These are phyloP conservation scores for Nesometra sesokonis DNA, from an alignment of 35 echinoderm and acorn worm species.

Conservation along the genomic window DNA sequence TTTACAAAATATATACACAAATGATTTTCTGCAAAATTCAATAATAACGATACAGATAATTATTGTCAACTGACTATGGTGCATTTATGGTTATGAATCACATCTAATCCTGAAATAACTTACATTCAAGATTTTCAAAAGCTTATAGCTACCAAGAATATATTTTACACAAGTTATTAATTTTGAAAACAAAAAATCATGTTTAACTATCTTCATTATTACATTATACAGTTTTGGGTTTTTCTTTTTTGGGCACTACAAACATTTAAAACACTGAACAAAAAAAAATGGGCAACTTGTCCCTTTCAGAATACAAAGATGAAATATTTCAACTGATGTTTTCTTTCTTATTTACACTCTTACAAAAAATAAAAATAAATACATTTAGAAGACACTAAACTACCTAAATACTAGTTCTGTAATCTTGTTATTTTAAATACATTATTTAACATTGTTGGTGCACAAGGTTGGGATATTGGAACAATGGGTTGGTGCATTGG, in stretches of 20 bases:
- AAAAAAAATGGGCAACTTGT: neutral
- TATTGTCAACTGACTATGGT: neutral
- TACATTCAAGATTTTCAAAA: too few species aligned
- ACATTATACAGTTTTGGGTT: neutral
- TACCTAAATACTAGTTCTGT: neutral
- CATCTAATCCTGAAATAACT: neutral
- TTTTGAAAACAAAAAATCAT: too few species aligned
- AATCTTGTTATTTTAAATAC: neutral
- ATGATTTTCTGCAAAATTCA: neutral
- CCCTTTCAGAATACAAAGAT: neutral
- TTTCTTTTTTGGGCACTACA: neutral
- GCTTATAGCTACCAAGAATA: too few species aligned
- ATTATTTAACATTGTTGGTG: neutral
- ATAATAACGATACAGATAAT: neutral
- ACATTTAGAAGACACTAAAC: neutral
- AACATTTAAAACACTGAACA: neutral
- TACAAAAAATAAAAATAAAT: neutral
- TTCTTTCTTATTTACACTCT: neutral
- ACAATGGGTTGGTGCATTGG: too few species aligned
- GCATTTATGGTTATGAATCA: neutral
- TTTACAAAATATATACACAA: neutral
- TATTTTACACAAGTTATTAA: too few species aligned
- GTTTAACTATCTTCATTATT: too few species aligned
- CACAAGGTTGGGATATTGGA: too few species aligned
- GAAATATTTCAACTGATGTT: neutral